Percentiles rank a stretch among this genome's conserved stretches.
phyloP scores from a whole-genome alignment of 2,888 invertebrate genomes.

The Drosophila heteroneura region DNA sequence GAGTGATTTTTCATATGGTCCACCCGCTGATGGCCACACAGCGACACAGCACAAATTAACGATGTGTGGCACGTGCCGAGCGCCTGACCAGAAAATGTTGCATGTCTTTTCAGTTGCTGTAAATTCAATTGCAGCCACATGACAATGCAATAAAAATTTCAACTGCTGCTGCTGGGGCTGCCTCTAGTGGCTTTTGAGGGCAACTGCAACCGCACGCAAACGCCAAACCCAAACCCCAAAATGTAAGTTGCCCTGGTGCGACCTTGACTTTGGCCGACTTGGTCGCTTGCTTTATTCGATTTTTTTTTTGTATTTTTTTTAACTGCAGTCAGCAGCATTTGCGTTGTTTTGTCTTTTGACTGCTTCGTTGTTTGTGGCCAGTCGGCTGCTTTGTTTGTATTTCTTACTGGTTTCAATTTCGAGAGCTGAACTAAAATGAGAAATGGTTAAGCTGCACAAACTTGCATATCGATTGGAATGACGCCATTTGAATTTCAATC shows the following conservation, averaged over 20 bases:
- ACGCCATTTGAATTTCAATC: slow-evolving; percentile 63
- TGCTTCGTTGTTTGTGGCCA: slow-evolving; percentile 10
- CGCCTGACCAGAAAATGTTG: slow-evolving; percentile 72
- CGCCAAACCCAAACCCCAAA: slow-evolving; percentile 1
- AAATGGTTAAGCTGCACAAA: slow-evolving; percentile 49
- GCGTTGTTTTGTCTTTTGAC: slow-evolving; percentile 31
- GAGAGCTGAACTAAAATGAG: slow-evolving; percentile 32
- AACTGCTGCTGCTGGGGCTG: slow-evolving; percentile 25
- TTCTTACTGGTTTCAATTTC: slow-evolving; percentile 27
- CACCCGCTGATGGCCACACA: slow-evolving; percentile 1
- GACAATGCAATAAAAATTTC: slow-evolving; percentile 71
- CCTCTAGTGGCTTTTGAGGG: slow-evolving; percentile 27
- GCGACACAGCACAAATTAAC: slow-evolving; percentile 16
- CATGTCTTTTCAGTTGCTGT: slow-evolving; percentile 62
- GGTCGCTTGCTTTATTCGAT: slow-evolving; percentile 42
- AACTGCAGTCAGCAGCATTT: slow-evolving; percentile 37
- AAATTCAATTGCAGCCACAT: slow-evolving; percentile 71
- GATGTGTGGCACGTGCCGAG: slow-evolving; percentile 58
- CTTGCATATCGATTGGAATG: slow-evolving; percentile 63
- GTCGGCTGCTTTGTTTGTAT: slow-evolving; percentile 11
- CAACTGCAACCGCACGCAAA: slow-evolving; percentile 60
- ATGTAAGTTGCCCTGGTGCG: slow-evolving; percentile 48
- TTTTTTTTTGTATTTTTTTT: slow-evolving; percentile 8
- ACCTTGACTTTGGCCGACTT: slow-evolving; percentile 69
- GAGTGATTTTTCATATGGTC: slow-evolving; percentile 17